phyloP scores from a whole-genome alignment of 2,888 invertebrate genomes.

The Ormyrus nitidulus region DNA sequence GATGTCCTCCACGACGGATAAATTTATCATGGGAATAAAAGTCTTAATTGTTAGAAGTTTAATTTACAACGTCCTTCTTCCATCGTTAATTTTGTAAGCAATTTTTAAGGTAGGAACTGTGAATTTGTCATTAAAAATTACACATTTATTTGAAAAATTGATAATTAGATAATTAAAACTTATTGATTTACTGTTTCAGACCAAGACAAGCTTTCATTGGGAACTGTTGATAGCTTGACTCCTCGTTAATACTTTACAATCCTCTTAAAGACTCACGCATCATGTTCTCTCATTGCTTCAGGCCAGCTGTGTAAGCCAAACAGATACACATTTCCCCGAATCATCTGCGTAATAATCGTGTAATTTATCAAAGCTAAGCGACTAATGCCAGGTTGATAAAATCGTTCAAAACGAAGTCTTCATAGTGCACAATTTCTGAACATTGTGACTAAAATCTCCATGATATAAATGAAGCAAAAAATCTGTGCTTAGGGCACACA shows the following conservation, averaged over 20 bases:
- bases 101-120: not conserved
- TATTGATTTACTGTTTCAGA: not conserved
- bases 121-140: not conserved
- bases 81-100: too few species aligned
- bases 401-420: too few species aligned
- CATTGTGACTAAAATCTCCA: too few species aligned
- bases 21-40: not conserved
- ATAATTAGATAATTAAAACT: not conserved
- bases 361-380: too few species aligned
- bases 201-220: not conserved
- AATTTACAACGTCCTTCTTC: not conserved
- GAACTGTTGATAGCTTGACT: slow-evolving; percentile 1
- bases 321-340: too few species aligned
- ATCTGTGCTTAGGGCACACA: too few species aligned
- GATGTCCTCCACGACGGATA: not conserved
- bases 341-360: too few species aligned
- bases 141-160: not conserved
- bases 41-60: not conserved
- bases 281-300: not conserved
- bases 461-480: too few species aligned
- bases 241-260: slow-evolving; percentile 16
- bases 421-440: too few species aligned
- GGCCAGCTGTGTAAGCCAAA: too few species aligned
- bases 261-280: slow-evolving; percentile 16
- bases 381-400: too few species aligned